Evolutionary conservation across 2,113 vertebrate genomes (phyloP).

Genomic region (Crotalus helleri): DNA sequence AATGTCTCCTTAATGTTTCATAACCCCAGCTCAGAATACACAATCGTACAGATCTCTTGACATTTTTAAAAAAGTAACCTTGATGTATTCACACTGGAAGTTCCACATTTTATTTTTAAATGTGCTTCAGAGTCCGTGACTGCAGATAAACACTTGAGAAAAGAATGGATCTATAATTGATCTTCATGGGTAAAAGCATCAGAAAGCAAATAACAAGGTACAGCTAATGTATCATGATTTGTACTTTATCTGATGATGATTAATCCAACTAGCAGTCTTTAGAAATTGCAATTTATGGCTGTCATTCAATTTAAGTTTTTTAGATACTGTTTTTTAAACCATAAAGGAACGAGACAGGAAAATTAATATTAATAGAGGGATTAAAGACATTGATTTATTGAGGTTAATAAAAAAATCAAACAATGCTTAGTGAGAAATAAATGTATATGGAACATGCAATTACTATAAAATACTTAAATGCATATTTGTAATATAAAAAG

Average conservation of each 20-base stretch:
- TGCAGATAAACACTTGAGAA: conserved; percentile 17
- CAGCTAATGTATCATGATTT: not conserved
- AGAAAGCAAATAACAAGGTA: not conserved
- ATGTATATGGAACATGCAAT: not conserved
- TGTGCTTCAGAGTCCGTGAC: not conserved
- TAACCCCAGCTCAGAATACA: not conserved
- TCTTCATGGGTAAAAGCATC: not conserved
- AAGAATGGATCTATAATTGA: not conserved
- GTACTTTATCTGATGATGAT: not conserved
- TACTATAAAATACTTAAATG: not conserved
- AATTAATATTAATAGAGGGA: not conserved
- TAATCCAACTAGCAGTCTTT: not conserved
- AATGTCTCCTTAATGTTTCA: not conserved
- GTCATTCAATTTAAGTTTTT: not conserved
- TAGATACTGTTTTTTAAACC: not conserved
- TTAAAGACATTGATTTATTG: not conserved
- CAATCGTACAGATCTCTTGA: not conserved
- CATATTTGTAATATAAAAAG: not conserved
- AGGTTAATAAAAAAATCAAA: not conserved
- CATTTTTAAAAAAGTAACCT: not conserved
- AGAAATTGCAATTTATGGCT: not conserved
- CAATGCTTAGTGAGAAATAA: not conserved
- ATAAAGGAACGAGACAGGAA: not conserved
- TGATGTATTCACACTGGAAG: not conserved
- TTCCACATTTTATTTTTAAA: conserved; percentile 18